A percentile compares a stretch with the other conserved stretches of the same genome.
Evolutionary conservation across 2,113 vertebrate species (phyloP).

Genomic region (Hemibagrus wyckioides): DNA sequence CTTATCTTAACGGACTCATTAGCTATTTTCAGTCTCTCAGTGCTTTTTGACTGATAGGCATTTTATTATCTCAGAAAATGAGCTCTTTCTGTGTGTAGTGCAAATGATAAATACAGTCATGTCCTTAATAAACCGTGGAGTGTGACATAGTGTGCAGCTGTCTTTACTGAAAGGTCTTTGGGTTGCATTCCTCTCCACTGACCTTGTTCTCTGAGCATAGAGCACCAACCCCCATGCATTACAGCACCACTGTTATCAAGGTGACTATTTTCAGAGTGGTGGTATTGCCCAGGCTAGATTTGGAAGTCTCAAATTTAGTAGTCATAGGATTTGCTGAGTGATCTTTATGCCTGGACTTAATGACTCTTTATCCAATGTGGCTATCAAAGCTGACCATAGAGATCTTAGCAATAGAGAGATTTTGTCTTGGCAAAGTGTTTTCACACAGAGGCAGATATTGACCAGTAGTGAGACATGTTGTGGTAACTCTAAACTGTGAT

Average conservation of each 20-base stretch:
- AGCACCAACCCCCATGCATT: constrained; percentile 43
- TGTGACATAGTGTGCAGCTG: constrained; percentile 38
- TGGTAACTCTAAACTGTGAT: constrained; percentile 12
- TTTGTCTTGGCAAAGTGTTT: neutral
- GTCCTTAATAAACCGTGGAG: neutral
- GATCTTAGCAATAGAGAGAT: neutral
- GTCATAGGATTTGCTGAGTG: neutral
- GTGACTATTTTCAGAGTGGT: constrained; percentile 52
- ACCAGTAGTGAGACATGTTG: neutral
- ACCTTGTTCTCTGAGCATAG: constrained; percentile 55
- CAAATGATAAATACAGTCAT: neutral
- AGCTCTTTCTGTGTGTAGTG: neutral
- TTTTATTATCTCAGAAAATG: neutral
- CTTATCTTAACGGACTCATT: neutral
- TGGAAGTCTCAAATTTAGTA: constrained; percentile 8
- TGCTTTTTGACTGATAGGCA: neutral
- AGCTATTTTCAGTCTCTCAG: neutral
- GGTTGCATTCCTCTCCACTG: constrained; percentile 66
- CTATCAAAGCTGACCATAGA: too few species aligned
- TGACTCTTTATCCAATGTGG: neutral
- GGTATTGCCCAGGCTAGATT: constrained; percentile 22
- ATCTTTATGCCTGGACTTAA: neutral
- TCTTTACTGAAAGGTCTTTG: constrained; percentile 58
- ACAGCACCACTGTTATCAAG: constrained; percentile 59
- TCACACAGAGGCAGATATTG: neutral